Evolutionary conservation across 2,797 vertebrate species (phyloP).

Genomic region (Cirrhinus mrigala): DNA sequence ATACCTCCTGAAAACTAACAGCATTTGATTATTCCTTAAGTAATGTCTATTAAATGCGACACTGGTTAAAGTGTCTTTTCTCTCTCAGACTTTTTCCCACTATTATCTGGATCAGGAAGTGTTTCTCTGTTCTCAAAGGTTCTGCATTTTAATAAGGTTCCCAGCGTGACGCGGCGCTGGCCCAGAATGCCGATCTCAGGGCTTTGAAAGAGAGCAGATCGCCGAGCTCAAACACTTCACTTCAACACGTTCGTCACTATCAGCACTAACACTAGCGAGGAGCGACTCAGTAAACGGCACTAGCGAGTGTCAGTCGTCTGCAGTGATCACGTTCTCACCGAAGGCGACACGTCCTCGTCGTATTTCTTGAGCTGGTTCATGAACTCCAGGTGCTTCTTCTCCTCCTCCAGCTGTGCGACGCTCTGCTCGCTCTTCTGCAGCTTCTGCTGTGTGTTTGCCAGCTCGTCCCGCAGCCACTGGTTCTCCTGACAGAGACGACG

Average conservation of each 20-base stretch:
- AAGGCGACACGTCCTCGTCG: conserved; percentile 90
- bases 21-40: no score
- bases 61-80: neutral
- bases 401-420: conserved; percentile 97
- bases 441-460: conserved; percentile 98
- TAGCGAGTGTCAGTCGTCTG: neutral
- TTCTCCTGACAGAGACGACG: conserved; percentile 97
- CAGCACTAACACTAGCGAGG: no score
- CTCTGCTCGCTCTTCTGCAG: conserved; percentile 96
- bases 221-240: no score
- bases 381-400: conserved; percentile 98
- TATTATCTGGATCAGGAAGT: neutral
- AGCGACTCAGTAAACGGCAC: no score
- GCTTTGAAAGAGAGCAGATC: no score
- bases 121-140: neutral
- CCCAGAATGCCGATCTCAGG: no score
- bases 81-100: no score
- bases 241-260: no score
- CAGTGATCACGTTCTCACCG: conserved; percentile 72
- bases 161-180: no score
- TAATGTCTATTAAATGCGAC: neutral
- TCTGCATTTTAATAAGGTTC: no score
- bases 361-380: conserved; percentile 99
- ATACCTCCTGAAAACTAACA: no score
- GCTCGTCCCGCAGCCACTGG: conserved; percentile 96